Evolutionary conservation across 2,797 vertebrate species (phyloP), one percentile per base, ranked within the genome.

Genomic region (Lacerta agilis): DNA sequence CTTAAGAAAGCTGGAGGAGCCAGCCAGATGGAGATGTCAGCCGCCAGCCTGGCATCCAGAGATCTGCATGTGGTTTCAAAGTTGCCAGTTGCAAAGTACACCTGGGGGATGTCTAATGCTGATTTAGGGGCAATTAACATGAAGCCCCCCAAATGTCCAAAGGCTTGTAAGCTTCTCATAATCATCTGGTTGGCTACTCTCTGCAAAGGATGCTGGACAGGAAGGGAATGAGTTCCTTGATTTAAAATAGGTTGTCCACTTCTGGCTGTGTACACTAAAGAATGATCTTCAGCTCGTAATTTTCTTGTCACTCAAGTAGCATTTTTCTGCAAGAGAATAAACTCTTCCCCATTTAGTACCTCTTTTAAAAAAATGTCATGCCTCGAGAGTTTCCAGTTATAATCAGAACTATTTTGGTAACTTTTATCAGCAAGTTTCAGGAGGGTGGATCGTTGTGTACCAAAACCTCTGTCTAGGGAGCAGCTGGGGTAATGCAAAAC

Each of bases 251-350:
- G 20, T 23, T 64, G 17, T 23, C 5, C 5, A 5, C 5, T 64
- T 18, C 61, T 8, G 33, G 33, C 33, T 11, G 1, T 33, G 10
- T 15, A 23, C 33, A 36, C 69, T 3, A 64, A 76, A 23, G 15
- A 61, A 76, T 85, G 9, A 61, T 2, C 5, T 38, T 1, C 15
- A 27, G 20, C 83, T 64, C 38, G 8, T 23, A 77, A 29, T 23
- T 64, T 27, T 29, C 33, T 76, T 43, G 29, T 15, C 8, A 17
- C 20, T 23, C 20, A 1, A 33, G 33, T 11, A 64, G 27, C 25
- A 11, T 77, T 66, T 41, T 71, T 87, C 88, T n/a, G 0, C 5
- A 8, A 2, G 0, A 5, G 1, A 11, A 43, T 0, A 0, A n/a
- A 58, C 81, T 0, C 13, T 82, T 85, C 27, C 10, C 91, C 9